Percentiles rank a stretch among this genome's conserved stretches.
Conservation (phyloP, 92 coral and sea anemone species). For the Plumapathes pennacea region DNA sequence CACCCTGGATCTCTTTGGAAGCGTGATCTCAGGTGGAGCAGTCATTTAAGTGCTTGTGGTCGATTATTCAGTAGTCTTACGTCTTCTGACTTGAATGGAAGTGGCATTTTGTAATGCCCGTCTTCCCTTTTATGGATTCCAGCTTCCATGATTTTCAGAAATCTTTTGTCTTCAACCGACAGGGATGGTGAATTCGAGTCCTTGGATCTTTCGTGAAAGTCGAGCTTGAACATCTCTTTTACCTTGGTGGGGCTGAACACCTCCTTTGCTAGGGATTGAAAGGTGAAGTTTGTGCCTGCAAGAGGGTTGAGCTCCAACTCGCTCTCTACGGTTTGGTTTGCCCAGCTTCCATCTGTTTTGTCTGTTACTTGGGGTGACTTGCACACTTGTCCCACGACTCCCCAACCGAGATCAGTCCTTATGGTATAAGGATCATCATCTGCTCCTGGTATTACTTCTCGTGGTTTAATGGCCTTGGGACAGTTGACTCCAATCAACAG, state of each 20-base stretch:
- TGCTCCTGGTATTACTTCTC: slow-evolving; percentile 44
- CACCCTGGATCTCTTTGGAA: slow-evolving; percentile 12
- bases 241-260: slow-evolving; percentile 42
- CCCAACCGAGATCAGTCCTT: slow-evolving; percentile 49
- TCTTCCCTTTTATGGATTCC: slow-evolving; percentile 26
- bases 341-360: not conserved
- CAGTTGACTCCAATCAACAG: slow-evolving; percentile 48
- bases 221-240: slow-evolving; percentile 46
- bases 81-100: slow-evolving; percentile 11
- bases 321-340: not conserved
- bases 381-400: slow-evolving; percentile 39
- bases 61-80: slow-evolving; percentile 25
- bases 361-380: too few relatives aligned
- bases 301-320: slow-evolving; percentile 1
- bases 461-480: slow-evolving; percentile 28
- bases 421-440: slow-evolving; percentile 40
- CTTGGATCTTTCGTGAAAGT: slow-evolving; percentile 24
- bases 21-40: slow-evolving; percentile 14
- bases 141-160: slow-evolving; percentile 16
- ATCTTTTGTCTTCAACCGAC: slow-evolving; percentile 42
- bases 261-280: slow-evolving; percentile 28
- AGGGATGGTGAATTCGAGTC: slow-evolving; percentile 1
- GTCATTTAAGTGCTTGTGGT: slow-evolving; percentile 31
- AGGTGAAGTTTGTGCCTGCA: slow-evolving; percentile 25
- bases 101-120: slow-evolving; percentile 46